Evolutionary conservation across 2,113 vertebrate genomes (phyloP).

Genomic region (Pristiophorus japonicus): DNA sequence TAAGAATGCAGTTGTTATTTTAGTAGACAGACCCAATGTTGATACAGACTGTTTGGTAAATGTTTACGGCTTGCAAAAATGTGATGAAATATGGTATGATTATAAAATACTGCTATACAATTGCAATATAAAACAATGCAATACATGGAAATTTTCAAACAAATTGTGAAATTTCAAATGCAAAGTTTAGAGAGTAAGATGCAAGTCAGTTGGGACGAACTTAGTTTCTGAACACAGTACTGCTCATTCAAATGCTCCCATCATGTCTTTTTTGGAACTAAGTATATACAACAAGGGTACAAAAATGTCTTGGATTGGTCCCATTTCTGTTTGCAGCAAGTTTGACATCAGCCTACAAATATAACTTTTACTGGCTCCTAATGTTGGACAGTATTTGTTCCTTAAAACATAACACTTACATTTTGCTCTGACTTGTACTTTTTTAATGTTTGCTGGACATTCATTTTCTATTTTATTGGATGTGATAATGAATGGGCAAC

Average conservation of each 20-base stretch:
- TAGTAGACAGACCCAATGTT: background rate
- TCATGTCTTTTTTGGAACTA: background rate
- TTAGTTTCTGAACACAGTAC: no score
- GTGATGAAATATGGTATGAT: background rate
- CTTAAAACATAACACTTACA: background rate
- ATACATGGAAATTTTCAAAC: background rate
- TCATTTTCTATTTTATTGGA: background rate
- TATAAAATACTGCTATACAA: no score
- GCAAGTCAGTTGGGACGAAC: no score
- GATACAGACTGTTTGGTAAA: background rate
- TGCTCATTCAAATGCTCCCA: background rate
- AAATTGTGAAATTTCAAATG: background rate
- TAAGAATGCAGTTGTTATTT: conserved; percentile 9
- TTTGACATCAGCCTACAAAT: background rate
- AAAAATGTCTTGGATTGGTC: background rate
- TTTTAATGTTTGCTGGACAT: background rate
- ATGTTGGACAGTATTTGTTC: background rate
- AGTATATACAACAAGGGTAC: background rate
- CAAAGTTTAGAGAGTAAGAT: no score
- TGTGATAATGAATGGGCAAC: background rate
- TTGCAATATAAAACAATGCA: no score
- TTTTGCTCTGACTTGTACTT: background rate
- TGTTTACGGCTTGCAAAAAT: background rate
- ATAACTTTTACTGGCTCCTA: background rate
- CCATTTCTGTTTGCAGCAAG: background rate